A percentile compares a stretch with the other conserved stretches of the same genome.
Conservation (phyloP, 2,113 vertebrate species). For the Oreamnos americanus region DNA sequence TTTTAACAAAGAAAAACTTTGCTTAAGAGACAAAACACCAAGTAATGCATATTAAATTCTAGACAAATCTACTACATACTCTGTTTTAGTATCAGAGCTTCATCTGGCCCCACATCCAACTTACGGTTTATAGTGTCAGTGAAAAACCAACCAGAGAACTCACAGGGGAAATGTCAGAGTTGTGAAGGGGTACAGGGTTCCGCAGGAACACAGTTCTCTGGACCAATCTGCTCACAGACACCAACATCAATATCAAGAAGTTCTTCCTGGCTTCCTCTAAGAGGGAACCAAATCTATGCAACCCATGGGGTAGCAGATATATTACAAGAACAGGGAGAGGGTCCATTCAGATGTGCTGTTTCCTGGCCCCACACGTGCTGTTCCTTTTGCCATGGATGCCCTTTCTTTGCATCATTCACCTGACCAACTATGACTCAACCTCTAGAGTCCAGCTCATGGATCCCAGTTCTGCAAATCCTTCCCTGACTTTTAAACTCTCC, state of each 20-base stretch:
- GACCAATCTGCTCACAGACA: neutral
- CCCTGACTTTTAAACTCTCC: neutral
- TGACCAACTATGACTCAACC: neutral
- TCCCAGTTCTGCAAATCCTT: neutral
- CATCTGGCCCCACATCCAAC: constrained; percentile 48
- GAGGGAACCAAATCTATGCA: neutral
- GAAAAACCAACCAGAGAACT: constrained; percentile 40
- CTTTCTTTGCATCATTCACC: neutral
- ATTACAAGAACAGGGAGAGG: neutral
- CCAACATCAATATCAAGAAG: neutral
- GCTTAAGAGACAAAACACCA: constrained; percentile 69
- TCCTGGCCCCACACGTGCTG: neutral
- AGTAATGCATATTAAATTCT: constrained; percentile 64
- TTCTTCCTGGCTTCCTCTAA: neutral
- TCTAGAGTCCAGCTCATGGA: neutral
- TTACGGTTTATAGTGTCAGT: constrained; percentile 55
- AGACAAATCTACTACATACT: constrained; percentile 60
- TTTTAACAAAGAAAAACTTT: constrained; percentile 67
- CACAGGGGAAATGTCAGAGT: constrained; percentile 16
- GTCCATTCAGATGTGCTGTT: neutral
- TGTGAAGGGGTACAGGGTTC: neutral
- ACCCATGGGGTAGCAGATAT: neutral
- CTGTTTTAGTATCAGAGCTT: constrained; percentile 61
- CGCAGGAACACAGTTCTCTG: neutral
- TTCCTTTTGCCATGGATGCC: neutral